Percentiles rank a stretch among this genome's conserved stretches.
phyloP scores from a whole-genome alignment of 2,888 invertebrate species.

The Apotomis betuletana region DNA sequence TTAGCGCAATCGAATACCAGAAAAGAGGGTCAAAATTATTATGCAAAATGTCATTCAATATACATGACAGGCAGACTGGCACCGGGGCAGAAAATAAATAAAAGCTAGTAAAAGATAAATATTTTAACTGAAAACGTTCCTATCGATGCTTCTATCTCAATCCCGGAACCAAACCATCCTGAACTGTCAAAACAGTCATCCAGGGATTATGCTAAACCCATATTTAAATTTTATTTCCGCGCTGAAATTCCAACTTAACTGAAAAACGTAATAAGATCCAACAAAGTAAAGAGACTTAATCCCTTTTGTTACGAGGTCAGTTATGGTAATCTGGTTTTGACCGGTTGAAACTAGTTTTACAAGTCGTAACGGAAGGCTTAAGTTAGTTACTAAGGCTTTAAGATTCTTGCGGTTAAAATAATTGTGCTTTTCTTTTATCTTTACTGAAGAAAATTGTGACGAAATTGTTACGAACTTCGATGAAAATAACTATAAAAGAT shows the following conservation, averaged over 20 bases:
- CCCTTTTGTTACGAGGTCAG: background rate
- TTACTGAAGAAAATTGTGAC: too few species aligned
- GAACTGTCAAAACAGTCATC: slow-evolving; percentile 5
- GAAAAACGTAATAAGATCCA: background rate
- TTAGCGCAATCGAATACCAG: too few species aligned
- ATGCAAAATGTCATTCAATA: too few species aligned
- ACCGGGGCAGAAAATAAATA: too few species aligned
- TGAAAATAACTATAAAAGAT: too few species aligned
- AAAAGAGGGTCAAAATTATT: too few species aligned
- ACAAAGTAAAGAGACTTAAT: background rate
- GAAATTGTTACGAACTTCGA: too few species aligned
- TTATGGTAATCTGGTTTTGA: background rate
- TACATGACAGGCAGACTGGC: too few species aligned
- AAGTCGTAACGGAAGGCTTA: background rate
- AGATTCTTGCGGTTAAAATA: background rate
- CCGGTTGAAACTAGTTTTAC: background rate
- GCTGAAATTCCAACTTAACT: background rate
- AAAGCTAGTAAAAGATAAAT: too few species aligned
- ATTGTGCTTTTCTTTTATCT: background rate
- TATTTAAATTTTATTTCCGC: slow-evolving; percentile 6
- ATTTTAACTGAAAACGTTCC: background rate
- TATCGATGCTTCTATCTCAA: background rate
- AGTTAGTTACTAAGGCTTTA: background rate
- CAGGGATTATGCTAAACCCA: slow-evolving; percentile 4
- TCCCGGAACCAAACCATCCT: background rate